Evolutionary conservation across 2,797 vertebrate species (phyloP).

Genomic region (Hypotaenidia okinawae): DNA sequence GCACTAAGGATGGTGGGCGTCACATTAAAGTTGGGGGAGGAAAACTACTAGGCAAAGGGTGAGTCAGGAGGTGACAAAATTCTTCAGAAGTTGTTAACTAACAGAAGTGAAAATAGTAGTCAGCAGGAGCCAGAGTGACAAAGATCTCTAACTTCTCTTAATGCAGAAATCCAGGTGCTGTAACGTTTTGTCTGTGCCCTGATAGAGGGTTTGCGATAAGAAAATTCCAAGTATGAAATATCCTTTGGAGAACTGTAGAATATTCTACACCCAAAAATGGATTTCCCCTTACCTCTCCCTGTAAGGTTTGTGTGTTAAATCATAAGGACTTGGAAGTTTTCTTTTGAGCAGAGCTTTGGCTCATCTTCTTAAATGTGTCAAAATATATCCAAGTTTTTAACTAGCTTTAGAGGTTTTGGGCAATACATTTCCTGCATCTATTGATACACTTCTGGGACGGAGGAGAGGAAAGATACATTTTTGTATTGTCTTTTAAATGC

Average conservation of each 20-base stretch:
- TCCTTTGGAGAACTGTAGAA: not conserved
- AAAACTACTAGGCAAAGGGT: not conserved
- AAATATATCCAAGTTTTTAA: not conserved
- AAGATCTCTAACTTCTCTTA: not conserved
- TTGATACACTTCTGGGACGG: not conserved
- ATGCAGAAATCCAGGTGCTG: not conserved
- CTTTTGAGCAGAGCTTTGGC: not conserved
- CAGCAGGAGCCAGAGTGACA: not conserved
- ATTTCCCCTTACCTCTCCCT: not conserved
- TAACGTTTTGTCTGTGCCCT: not conserved
- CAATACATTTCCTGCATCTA: not conserved
- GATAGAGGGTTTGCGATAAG: not conserved
- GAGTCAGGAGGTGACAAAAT: constrained; percentile 39
- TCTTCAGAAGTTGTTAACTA: constrained; percentile 45
- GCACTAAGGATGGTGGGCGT: not conserved
- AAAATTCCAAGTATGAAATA: not conserved
- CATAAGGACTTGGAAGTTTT: not conserved
- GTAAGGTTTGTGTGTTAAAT: not conserved
- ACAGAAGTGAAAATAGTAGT: constrained; percentile 14
- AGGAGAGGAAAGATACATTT: not conserved
- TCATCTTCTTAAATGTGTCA: not conserved
- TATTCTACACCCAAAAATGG: not conserved
- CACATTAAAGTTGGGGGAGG: not conserved
- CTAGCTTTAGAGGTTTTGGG: rapidly evolving
- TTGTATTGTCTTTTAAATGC: not conserved